These are phyloP conservation scores for Pollachius pollachius DNA, from an alignment of 2,113 vertebrate species.

Conservation along the genomic window DNA sequence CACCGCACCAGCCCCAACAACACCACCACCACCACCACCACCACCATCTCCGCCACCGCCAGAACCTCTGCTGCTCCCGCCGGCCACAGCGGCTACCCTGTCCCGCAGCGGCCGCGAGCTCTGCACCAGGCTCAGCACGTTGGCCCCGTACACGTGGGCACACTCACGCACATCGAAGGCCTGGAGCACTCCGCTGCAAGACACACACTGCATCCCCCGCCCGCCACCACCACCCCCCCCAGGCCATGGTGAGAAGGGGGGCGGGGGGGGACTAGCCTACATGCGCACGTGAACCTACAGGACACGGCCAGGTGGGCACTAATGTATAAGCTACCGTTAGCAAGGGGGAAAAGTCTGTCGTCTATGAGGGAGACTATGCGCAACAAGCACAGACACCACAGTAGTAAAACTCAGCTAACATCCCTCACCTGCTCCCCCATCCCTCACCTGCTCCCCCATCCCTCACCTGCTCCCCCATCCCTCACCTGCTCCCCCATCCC, in stretches of 20 bases:
- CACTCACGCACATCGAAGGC: conserved; percentile 67
- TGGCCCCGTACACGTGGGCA: conserved; percentile 69
- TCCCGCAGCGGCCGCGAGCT: conserved; percentile 65
- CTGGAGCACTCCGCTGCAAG: conserved; percentile 68
- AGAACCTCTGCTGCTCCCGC: conserved; percentile 44
- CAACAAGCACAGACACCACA: no score
- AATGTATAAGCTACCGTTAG: no score
- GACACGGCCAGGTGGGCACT: no score
- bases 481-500: no score
- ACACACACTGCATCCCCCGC: conserved; percentile 63
- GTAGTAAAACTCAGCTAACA: no score
- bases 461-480: no score
- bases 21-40: conserved; percentile 21
- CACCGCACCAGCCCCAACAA: conserved; percentile 39
- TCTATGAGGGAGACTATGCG: no score
- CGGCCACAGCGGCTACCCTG: conserved; percentile 59
- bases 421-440: no score
- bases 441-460: no score
- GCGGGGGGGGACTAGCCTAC: no score
- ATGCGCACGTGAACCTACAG: no score
- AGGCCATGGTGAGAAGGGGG: not conserved
- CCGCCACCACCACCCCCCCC: conserved; percentile 3
- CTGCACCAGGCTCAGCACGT: conserved; percentile 78
- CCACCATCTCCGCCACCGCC: conserved; percentile 32
- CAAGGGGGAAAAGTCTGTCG: no score